These are phyloP conservation scores for Rhopalosiphum padi DNA, from an alignment of 1,140 invertebrate species.

Conservation along the genomic window DNA sequence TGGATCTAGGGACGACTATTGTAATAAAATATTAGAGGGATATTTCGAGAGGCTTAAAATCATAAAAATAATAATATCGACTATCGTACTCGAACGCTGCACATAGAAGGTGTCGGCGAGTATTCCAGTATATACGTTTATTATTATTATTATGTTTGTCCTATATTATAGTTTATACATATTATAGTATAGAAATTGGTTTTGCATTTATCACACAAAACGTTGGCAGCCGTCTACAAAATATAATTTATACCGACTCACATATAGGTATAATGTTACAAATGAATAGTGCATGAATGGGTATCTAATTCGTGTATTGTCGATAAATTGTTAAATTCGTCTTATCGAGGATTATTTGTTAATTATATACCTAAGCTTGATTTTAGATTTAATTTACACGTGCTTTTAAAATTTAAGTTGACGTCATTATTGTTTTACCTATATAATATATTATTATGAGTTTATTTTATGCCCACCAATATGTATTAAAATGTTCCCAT, in stretches of 20 bases:
- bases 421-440: neutral
- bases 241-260: neutral
- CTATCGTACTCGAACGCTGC: neutral
- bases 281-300: neutral
- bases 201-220: neutral
- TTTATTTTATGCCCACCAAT: neutral
- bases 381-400: neutral
- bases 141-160: neutral
- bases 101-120: neutral
- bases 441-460: too few species aligned
- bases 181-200: neutral
- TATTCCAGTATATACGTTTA: neutral
- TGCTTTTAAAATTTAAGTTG: neutral
- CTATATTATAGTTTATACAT: neutral
- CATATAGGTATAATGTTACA: neutral
- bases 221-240: neutral
- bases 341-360: neutral
- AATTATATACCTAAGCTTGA: neutral
- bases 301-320: neutral
- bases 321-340: neutral
- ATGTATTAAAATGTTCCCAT: neutral
- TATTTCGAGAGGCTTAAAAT: too few species aligned
- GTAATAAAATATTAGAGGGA: neutral
- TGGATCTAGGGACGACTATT: too few species aligned
- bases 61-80: too few species aligned